Percentiles rank a stretch among this genome's conserved stretches.
phyloP scores from a whole-genome alignment of 2,113 vertebrate genomes.

The Forbesichthys papilliferus region DNA sequence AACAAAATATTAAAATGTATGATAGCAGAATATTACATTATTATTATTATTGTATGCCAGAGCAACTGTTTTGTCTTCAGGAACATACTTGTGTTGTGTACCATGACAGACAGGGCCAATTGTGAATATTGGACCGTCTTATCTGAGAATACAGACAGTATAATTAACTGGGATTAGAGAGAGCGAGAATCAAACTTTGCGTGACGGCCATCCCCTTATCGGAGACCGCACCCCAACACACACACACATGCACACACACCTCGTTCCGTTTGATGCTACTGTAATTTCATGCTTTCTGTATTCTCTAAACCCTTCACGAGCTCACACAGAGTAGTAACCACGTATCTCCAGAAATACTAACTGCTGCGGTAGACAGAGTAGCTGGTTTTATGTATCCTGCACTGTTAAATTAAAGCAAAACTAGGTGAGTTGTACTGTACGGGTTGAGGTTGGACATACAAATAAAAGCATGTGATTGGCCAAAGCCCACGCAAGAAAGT shows the following conservation, averaged over 20 bases:
- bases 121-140: slow-evolving; percentile 70
- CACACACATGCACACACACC: slow-evolving; percentile 28
- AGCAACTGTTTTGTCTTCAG: no score
- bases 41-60: no score
- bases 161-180: slow-evolving; percentile 68
- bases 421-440: no score
- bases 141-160: slow-evolving; percentile 62
- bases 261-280: slow-evolving; percentile 62
- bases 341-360: no score
- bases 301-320: slow-evolving; percentile 26
- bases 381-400: no score
- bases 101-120: slow-evolving; percentile 34
- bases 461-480: no score
- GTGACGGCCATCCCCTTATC: neutral
- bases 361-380: no score
- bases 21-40: no score
- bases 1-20: no score
- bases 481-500: no score
- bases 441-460: no score
- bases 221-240: slow-evolving; percentile 4
- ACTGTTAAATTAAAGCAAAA: no score
- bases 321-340: neutral
- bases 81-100: neutral
- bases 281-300: slow-evolving; percentile 72
- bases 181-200: slow-evolving; percentile 5